Percentiles rank a stretch among this genome's conserved stretches.
Conservation (phyloP, 2,113 vertebrate species). For the Eira barbara region DNA sequence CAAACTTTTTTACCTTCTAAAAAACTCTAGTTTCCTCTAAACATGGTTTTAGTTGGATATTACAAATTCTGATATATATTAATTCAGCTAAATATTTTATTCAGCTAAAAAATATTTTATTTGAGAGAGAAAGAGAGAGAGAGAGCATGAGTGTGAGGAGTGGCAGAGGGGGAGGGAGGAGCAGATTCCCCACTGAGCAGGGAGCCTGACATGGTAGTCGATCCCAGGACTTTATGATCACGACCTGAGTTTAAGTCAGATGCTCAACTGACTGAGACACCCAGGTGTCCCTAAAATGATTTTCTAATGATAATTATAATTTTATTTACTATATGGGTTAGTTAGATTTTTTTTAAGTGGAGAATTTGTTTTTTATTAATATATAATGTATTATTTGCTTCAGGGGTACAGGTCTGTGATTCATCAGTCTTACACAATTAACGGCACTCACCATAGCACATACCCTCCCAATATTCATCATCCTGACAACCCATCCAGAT, state of each 20-base stretch:
- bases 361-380: no score
- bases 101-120: background rate
- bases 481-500: no score
- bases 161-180: accelerated
- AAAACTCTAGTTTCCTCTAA: background rate
- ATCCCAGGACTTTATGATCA: background rate
- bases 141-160: background rate
- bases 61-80: background rate
- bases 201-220: background rate
- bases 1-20: background rate
- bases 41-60: background rate
- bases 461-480: no score
- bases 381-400: no score
- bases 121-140: background rate
- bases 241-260: background rate
- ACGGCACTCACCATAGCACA: no score
- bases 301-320: background rate
- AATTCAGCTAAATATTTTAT: background rate
- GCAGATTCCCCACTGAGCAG: background rate
- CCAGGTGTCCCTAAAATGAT: background rate
- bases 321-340: background rate
- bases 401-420: no score
- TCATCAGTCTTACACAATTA: no score
- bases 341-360: background rate
- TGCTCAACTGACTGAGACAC: background rate